Evolutionary conservation across 2,797 vertebrate species (phyloP), one percentile per base, ranked within the genome.

Genomic region (Alcedo quadribrachys): DNA sequence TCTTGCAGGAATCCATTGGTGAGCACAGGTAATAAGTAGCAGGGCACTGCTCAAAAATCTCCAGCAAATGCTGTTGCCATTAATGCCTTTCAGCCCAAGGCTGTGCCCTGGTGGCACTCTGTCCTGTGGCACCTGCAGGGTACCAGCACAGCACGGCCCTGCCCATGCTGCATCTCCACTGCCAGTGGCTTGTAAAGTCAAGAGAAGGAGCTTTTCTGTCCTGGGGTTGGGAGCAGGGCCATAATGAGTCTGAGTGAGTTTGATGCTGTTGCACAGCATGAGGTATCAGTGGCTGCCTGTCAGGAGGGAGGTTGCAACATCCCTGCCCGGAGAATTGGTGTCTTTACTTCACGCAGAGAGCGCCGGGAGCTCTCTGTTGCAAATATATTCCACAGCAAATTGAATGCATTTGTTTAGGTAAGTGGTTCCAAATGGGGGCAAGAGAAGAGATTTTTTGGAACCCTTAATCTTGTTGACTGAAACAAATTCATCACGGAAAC

Each of bases 341-440:
- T 76, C 94, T 84, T 57, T 93, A 57, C 80, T 92, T 63, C 71
- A 62, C 6, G 24, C 69, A 55, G n/a, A 63, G 83, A 75, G 54
- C 8, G 15, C 82, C 2, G 4, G 33, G 46, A 81, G 54, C 78
- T 32, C 54, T 68, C 20, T 4, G 1, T 62, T 83, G 80, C 40
- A 33, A 67, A 27, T 48, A 42, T 85, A n/a, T 71, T 32, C 61
- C 14, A 5, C 61, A 71, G 76, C 28, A 85, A 93, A 81, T 21
- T 15, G 2, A 77, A 30, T 55, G 12, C 24, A 24, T 92, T 90
- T 89, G 24, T 75, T 67, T 67, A 75, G 55, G 45, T 42, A 87
- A 89, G 50, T 74, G 37, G 19, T 90, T 93, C 63, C 61, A 85
- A 89, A 55, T 70, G 43, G 48, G 32, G 13, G 24, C 74, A 42